Base-by-base conservation (phyloP, 2,888 invertebrate species). In the Ormyrus labotus region DNA sequence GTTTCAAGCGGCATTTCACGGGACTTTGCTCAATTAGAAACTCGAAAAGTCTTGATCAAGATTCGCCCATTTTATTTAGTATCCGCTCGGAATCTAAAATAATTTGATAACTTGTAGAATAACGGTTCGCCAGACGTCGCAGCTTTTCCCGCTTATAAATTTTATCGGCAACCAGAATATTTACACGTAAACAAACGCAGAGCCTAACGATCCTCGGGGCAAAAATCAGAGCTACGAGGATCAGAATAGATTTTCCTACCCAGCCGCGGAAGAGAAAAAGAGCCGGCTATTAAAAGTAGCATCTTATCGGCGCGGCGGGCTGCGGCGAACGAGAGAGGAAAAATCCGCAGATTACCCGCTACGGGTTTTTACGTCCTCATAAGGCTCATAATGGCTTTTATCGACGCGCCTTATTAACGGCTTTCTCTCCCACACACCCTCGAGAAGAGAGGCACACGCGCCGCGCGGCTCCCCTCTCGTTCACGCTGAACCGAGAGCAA, bases 331-430 rank as follows among this genome's bases (percentile, higher is more conserved):
- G 11, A 64, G 51, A 55, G 6, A 65, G 67, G 47, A 72, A 57
- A 45, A 51, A 13, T 72, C 50, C 34, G 53, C 50, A 10, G 48
- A 60, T 67, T 8, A 7, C n/a, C 69, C 34, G 48, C 47, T 7
- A 58, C 19, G 3, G 51, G 65, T 57, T 75, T 75, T 80, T 61
- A 68, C 76, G 55, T 63, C 65, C 60, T 75, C 57, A 57, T 64
- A 71, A 80, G 76, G 67, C 68, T 34, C 57, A 51, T 61, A 67
- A 75, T 70, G 67, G 13, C 63, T 80, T 76, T 77, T 77, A 81
- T 81, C 80, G 77, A 57, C 55, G 80, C 67, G 73, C 68, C 58
- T 73, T 73, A 72, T 77, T 81, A 81, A 73, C 80, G 80, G 51
- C 76, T 61, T 61, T 34, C 55, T 19, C 55, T 11, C 45, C 5